phyloP scores from a whole-genome alignment of 2,888 invertebrate species.

The Perizoma flavofasciatum region DNA sequence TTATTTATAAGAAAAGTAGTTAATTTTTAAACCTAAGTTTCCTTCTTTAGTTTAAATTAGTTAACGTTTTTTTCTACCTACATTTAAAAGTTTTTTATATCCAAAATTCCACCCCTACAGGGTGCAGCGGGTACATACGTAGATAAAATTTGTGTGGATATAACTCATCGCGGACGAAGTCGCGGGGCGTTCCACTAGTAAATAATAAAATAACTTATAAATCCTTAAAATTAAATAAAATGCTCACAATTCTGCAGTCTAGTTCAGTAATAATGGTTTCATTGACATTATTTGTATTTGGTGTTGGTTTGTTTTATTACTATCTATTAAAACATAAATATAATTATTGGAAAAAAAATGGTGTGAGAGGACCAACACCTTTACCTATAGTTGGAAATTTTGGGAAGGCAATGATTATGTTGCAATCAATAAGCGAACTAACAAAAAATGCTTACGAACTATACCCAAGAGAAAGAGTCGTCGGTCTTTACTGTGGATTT shows the following conservation, averaged over 20 bases:
- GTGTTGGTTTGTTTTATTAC: conserved; percentile 5
- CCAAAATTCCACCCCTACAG: no score
- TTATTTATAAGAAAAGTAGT: no score
- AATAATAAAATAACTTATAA: background rate
- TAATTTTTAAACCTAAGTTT: no score
- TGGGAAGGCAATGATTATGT: conserved; percentile 33
- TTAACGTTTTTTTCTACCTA: no score
- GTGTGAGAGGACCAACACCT: conserved; percentile 39
- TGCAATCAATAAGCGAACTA: conserved; percentile 14
- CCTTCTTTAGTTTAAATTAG: no score
- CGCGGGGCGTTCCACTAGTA: background rate
- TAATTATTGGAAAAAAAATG: conserved; percentile 40
- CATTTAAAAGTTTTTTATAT: no score
- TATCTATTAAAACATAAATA: conserved; percentile 30
- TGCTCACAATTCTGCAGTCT: background rate
- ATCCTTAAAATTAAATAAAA: background rate
- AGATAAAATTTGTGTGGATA: no score
- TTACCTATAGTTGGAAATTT: conserved; percentile 42
- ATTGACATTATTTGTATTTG: conserved; percentile 8
- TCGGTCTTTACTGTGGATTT: conserved; percentile 48
- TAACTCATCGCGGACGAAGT: no score
- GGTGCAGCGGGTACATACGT: no score
- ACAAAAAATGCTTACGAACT: conserved; percentile 26
- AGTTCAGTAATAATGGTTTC: conserved; percentile 3
- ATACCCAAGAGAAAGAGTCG: conserved; percentile 48